phyloP scores from a whole-genome alignment of 2,888 invertebrate genomes.

The Biston stratarius region DNA sequence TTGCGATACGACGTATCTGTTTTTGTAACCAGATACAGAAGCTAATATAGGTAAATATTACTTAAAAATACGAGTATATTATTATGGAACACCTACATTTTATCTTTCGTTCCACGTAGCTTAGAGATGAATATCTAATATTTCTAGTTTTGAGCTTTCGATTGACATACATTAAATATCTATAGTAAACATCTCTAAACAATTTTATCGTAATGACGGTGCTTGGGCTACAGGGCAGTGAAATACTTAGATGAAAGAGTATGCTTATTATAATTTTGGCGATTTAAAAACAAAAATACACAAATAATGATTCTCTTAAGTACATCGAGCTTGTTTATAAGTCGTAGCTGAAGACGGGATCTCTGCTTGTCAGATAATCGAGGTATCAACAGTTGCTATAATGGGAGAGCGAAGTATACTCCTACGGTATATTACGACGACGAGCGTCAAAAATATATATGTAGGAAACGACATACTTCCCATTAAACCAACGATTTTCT shows the following conservation, averaged over 20 bases:
- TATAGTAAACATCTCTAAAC: constrained; percentile 24
- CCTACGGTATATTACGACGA: constrained; percentile 39
- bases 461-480: constrained; percentile 49
- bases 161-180: constrained; percentile 34
- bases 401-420: constrained; percentile 50
- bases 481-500: constrained; percentile 68
- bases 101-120: constrained; percentile 20
- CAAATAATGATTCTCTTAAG: background rate
- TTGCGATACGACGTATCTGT: background rate
- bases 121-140: constrained; percentile 26
- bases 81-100: constrained; percentile 23
- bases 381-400: constrained; percentile 67
- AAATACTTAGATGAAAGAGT: constrained; percentile 5
- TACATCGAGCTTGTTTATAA: background rate
- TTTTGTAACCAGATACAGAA: constrained; percentile 6
- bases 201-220: constrained; percentile 16
- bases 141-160: constrained; percentile 32
- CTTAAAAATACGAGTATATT: constrained; percentile 23
- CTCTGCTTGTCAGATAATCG: constrained; percentile 82
- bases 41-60: background rate
- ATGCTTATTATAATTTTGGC: background rate
- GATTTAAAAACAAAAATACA: background rate
- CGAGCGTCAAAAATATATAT: constrained; percentile 39
- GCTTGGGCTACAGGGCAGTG: constrained; percentile 35
- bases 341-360: constrained; percentile 83